Percentiles rank a stretch among this genome's conserved stretches.
Conservation (phyloP, 1,140 invertebrate genomes). For the Leptonema lineaticorne region DNA sequence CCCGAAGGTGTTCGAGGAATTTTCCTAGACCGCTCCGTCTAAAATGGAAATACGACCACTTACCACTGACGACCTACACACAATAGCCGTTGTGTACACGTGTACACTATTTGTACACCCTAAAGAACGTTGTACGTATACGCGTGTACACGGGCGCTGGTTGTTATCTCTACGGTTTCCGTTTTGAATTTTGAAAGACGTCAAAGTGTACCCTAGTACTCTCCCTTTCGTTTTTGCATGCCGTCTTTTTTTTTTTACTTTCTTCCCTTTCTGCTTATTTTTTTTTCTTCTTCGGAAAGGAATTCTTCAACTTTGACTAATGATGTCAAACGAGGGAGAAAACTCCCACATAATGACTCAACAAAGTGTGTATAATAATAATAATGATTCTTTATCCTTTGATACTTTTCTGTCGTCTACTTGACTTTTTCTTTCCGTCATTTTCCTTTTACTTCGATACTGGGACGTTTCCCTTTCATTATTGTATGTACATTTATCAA, state of each 20-base stretch:
- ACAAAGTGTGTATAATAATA: no score
- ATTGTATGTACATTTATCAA: no score
- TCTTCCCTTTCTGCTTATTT: no score
- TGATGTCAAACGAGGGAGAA: slow-evolving; percentile 13
- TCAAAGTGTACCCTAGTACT: background rate
- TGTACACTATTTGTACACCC: background rate
- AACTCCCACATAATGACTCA: background rate
- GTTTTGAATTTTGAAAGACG: background rate
- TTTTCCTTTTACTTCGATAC: no score
- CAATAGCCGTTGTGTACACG: background rate
- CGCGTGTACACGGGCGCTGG: background rate
- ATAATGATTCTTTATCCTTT: background rate
- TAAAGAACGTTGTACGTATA: background rate
- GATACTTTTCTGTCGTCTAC: no score
- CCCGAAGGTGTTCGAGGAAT: slow-evolving; percentile 18
- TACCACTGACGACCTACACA: background rate
- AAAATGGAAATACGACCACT: slow-evolving; percentile 16
- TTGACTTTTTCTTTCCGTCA: no score
- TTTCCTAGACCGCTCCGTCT: background rate
- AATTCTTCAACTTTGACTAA: slow-evolving; percentile 17
- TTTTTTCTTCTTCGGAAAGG: no score
- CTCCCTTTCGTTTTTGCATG: no score
- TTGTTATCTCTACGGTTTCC: slow-evolving; percentile 12
- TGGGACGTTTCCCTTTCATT: no score
- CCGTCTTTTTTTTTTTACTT: no score